phyloP scores from a whole-genome alignment of 2,113 vertebrate genomes.

The Strigops habroptila region DNA sequence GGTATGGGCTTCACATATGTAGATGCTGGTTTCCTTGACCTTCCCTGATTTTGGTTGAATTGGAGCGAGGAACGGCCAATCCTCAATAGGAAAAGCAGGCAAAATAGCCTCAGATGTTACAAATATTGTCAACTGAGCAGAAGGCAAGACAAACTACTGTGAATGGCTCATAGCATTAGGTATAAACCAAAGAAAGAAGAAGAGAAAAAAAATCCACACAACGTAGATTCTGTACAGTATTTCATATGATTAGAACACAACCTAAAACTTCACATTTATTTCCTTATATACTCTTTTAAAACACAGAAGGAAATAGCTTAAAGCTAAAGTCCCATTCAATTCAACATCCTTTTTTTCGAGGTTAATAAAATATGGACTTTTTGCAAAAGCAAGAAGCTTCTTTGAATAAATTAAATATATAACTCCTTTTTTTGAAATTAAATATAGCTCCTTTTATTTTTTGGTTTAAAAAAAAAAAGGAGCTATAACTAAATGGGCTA shows the following conservation, averaged over 20 bases:
- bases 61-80: not conserved
- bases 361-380: not conserved
- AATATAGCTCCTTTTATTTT: not conserved
- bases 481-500: not conserved
- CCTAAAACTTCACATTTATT: not conserved
- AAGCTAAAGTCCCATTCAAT: not conserved
- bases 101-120: not conserved
- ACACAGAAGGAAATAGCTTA: not conserved
- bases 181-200: not conserved
- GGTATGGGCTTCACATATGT: not conserved
- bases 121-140: not conserved
- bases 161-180: not conserved
- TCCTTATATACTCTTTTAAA: not conserved
- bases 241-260: not conserved
- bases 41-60: not conserved
- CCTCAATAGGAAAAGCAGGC: not conserved
- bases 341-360: not conserved
- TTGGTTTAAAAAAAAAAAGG: accelerated
- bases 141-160: not conserved
- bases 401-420: not conserved
- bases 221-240: not conserved
- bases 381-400: not conserved
- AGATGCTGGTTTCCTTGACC: not conserved
- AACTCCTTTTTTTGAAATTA: not conserved
- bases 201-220: not conserved